A percentile compares a stretch with the other conserved stretches of the same genome.
These are phyloP conservation scores for Chitala chitala DNA, from an alignment of 2,113 vertebrate genomes.

Conservation along the genomic window DNA sequence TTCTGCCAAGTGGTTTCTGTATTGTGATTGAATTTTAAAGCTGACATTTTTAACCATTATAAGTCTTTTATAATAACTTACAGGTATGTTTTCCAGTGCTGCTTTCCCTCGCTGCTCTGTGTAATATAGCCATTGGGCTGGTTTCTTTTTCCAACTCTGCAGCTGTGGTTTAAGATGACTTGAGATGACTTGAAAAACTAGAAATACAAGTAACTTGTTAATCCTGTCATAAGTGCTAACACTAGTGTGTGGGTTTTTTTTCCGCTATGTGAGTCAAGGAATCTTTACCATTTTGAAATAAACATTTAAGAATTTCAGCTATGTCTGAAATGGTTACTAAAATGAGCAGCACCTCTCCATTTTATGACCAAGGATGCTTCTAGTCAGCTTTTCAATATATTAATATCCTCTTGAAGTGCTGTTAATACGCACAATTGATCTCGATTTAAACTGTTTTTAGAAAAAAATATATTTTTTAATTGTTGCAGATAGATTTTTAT, in stretches of 20 bases:
- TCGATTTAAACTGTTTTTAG: too few species aligned
- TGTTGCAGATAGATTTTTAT: too few species aligned
- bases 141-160: neutral
- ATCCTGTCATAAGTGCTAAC: slow-evolving; percentile 40
- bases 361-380: too few species aligned
- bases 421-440: too few species aligned
- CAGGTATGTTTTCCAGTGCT: neutral
- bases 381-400: too few species aligned
- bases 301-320: neutral
- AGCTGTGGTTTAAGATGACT: neutral
- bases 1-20: too few species aligned
- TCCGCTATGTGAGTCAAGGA: slow-evolving; percentile 16
- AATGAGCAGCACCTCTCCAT: too few species aligned
- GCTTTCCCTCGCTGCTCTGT: neutral
- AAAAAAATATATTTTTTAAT: too few species aligned
- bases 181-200: slow-evolving; percentile 55
- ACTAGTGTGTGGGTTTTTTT: slow-evolving; percentile 14
- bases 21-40: too few species aligned
- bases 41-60: too few species aligned
- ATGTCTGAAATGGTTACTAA: slow-evolving; percentile 32
- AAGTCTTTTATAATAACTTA: too few species aligned
- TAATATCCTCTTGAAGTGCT: too few species aligned
- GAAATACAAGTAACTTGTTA: slow-evolving; percentile 46
- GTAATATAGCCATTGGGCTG: neutral
- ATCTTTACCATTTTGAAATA: slow-evolving; percentile 40